Conservation (phyloP, 2,888 invertebrate species). For the Melinaea menophilus region DNA sequence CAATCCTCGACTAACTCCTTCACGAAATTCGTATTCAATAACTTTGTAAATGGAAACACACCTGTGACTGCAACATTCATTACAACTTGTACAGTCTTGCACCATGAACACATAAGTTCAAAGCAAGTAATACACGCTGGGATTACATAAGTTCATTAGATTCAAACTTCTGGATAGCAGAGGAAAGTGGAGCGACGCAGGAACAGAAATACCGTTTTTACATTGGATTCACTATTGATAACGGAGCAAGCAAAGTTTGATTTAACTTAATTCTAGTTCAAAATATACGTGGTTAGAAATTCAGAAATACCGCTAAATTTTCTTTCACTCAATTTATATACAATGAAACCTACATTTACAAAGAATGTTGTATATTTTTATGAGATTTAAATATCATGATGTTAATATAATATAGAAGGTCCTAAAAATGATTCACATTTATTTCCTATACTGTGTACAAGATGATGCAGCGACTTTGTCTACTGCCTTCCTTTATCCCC, state of each 20-base stretch:
- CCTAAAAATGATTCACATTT: no score
- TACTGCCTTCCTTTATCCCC: no score
- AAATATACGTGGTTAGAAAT: no score
- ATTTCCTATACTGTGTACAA: no score
- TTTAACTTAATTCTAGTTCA: constrained; percentile 19
- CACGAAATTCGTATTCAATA: constrained; percentile 31
- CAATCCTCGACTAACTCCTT: constrained; percentile 28
- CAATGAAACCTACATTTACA: neutral
- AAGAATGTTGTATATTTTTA: no score
- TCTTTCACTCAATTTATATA: neutral
- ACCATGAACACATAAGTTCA: constrained; percentile 26
- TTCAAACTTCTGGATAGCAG: constrained; percentile 29
- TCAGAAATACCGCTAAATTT: neutral
- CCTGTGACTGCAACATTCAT: constrained; percentile 54
- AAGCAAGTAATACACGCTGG: constrained; percentile 35
- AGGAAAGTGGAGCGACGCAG: constrained; percentile 19
- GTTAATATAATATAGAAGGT: no score
- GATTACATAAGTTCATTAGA: constrained; percentile 46
- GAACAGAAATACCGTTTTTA: constrained; percentile 23
- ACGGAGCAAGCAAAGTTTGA: constrained; percentile 18
- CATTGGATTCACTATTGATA: constrained; percentile 13
- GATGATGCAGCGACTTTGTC: no score
- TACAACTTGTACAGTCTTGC: constrained; percentile 45
- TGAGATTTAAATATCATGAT: no score
- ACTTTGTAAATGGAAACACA: constrained; percentile 45